Percentiles rank a stretch among this genome's conserved stretches.
Conservation (phyloP, 2,888 invertebrate genomes). For the Patella ulyssiponensis region DNA sequence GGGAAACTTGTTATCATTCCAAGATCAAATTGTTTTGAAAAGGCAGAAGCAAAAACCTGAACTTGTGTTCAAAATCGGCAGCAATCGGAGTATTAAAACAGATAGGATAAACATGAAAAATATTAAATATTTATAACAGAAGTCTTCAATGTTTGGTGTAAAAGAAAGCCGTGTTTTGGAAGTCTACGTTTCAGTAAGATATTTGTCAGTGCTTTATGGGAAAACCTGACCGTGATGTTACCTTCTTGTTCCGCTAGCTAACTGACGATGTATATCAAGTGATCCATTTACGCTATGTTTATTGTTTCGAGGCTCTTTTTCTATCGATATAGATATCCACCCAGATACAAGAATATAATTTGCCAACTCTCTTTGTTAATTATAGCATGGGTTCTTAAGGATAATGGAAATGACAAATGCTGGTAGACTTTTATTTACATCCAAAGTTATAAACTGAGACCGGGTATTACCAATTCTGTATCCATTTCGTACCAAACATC, state of each 20-base stretch:
- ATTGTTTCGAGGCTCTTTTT: conserved; percentile 1
- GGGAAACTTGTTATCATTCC: conserved; percentile 40
- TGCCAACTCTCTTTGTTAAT: conserved; percentile 7
- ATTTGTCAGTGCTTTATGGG: conserved; percentile 37
- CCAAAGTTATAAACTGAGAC: background rate
- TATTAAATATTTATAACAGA: too few relatives aligned
- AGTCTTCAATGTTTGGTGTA: too few relatives aligned
- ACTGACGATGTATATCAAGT: background rate
- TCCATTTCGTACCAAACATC: too few relatives aligned
- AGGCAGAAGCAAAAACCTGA: conserved; percentile 21
- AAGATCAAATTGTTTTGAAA: conserved; percentile 37
- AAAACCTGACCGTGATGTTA: conserved; percentile 27
- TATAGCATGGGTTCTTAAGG: background rate
- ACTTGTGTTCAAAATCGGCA: conserved; percentile 1
- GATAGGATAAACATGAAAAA: background rate
- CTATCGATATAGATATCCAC: background rate
- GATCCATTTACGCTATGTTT: conserved; percentile 3
- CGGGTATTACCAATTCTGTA: too few relatives aligned
- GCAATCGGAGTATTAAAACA: conserved; percentile 3
- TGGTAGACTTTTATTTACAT: background rate
- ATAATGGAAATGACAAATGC: conserved; percentile 11
- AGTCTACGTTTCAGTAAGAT: conserved; percentile 29
- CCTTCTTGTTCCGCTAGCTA: background rate
- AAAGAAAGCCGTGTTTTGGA: too few relatives aligned
- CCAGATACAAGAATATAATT: conserved; percentile 4